phyloP scores from a whole-genome alignment of 2,888 invertebrate species.

The Sicus ferrugineus region DNA sequence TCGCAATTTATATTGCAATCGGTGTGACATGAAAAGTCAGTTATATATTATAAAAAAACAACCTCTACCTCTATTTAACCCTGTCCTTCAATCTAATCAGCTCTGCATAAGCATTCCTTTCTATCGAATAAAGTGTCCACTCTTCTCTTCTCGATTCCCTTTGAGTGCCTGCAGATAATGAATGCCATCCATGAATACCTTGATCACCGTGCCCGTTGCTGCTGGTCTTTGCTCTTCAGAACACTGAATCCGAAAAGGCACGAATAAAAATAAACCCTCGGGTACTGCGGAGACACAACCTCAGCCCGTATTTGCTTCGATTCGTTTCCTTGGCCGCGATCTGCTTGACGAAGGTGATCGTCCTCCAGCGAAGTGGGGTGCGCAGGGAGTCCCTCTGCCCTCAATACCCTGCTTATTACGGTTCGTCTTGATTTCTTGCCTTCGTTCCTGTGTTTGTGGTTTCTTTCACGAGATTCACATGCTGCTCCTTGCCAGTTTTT shows the following conservation, averaged over 20 bases:
- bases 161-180: background rate
- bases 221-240: background rate
- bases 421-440: constrained; percentile 19
- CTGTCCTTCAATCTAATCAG: too few relatives aligned
- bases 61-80: too few relatives aligned
- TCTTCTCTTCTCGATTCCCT: too few relatives aligned
- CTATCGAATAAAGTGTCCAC: too few relatives aligned
- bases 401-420: constrained; percentile 10
- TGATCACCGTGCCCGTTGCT: background rate
- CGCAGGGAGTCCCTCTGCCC: background rate
- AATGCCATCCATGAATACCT: background rate
- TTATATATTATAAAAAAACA: too few relatives aligned
- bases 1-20: too few relatives aligned
- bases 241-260: background rate
- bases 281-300: background rate
- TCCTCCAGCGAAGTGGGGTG: background rate
- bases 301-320: constrained; percentile 3
- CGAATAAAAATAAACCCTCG: constrained; percentile 15
- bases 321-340: constrained; percentile 15
- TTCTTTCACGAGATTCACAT: background rate
- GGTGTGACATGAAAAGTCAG: too few relatives aligned
- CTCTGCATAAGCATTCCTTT: too few relatives aligned
- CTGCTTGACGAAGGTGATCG: background rate
- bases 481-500: background rate
- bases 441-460: background rate